phyloP scores from a whole-genome alignment of 2,888 invertebrate genomes.

The Drosophila neutralis region DNA sequence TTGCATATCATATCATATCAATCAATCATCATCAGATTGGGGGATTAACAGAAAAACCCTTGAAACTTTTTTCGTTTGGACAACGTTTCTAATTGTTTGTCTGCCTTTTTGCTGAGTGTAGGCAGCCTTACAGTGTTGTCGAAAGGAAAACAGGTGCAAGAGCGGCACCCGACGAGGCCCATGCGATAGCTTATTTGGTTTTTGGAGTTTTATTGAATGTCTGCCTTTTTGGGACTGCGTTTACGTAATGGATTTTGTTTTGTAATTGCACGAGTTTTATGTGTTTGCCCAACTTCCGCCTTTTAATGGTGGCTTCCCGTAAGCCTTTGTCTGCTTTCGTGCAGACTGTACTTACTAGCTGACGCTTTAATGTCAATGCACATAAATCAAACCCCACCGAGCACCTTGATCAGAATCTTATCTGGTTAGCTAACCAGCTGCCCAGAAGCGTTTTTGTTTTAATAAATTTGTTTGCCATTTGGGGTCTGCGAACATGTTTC shows the following conservation, averaged over 20 bases:
- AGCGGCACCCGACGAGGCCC: conserved; percentile 1
- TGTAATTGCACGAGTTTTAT: conserved; percentile 67
- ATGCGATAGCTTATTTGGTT: conserved; percentile 59
- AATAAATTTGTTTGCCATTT: conserved; percentile 17
- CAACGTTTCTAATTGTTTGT: not conserved
- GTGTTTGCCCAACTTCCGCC: conserved; percentile 16
- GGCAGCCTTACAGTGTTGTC: not conserved
- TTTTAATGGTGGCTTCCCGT: conserved; percentile 30
- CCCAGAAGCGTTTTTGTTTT: conserved; percentile 19
- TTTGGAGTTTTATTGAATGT: conserved; percentile 68
- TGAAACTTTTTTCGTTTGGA: not conserved
- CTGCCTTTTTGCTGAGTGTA: not conserved
- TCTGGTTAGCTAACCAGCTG: conserved; percentile 19
- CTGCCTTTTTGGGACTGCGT: conserved; percentile 21
- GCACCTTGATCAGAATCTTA: conserved; percentile 45
- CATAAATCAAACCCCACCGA: conserved; percentile 40
- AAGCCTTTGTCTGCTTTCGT: conserved; percentile 30
- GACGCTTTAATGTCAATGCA: conserved; percentile 33
- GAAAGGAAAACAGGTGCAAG: conserved; percentile 60
- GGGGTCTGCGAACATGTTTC: conserved; percentile 15
- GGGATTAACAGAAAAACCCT: not conserved
- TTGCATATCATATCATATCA: not conserved
- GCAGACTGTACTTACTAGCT: conserved; percentile 1
- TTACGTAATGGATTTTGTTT: conserved; percentile 54
- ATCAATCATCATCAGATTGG: not conserved